Conservation (phyloP, 2,888 invertebrate species). For the Ashinkailepas kermadecensis region DNA sequence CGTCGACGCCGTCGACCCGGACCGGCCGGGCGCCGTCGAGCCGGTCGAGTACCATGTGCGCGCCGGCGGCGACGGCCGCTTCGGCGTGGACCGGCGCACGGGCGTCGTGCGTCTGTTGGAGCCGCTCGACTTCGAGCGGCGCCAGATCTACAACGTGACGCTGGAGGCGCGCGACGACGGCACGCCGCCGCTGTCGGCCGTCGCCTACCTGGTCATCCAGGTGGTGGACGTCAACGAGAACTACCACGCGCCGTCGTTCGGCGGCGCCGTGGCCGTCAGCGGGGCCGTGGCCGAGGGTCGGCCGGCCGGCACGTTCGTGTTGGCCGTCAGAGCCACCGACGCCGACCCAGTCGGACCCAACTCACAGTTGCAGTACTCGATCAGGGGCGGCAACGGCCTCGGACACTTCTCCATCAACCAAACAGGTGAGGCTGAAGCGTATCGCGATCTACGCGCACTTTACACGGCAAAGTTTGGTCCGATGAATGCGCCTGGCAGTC, state of each 20-base stretch:
- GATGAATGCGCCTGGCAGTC: too few species aligned
- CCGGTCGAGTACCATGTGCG: slow-evolving; percentile 53
- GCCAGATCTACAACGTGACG: slow-evolving; percentile 79
- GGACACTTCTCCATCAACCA: slow-evolving; percentile 86
- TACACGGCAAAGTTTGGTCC: too few species aligned
- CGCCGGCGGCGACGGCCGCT: slow-evolving; percentile 52
- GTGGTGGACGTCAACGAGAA: slow-evolving; percentile 90
- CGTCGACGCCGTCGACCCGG: slow-evolving; percentile 74
- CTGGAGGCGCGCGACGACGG: slow-evolving; percentile 81
- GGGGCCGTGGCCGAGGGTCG: slow-evolving; percentile 73
- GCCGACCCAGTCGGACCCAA: slow-evolving; percentile 71
- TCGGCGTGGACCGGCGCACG: slow-evolving; percentile 73
- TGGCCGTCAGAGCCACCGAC: slow-evolving; percentile 69
- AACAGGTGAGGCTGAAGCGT: slow-evolving; percentile 53
- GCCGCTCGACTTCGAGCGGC: slow-evolving; percentile 76
- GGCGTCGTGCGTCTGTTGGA: slow-evolving; percentile 76
- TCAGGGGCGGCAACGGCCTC: slow-evolving; percentile 80
- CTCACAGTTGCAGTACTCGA: slow-evolving; percentile 73
- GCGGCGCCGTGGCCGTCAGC: slow-evolving; percentile 57
- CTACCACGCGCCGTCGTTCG: slow-evolving; percentile 43
- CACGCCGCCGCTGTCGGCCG: slow-evolving; percentile 66
- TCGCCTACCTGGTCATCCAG: slow-evolving; percentile 61
- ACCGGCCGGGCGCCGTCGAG: slow-evolving; percentile 68
- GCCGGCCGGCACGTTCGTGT: slow-evolving; percentile 65
- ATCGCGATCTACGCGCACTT: too few species aligned